Evolutionary conservation across 1,140 invertebrate species (phyloP).

Genomic region (Anastrepha obliqua): DNA sequence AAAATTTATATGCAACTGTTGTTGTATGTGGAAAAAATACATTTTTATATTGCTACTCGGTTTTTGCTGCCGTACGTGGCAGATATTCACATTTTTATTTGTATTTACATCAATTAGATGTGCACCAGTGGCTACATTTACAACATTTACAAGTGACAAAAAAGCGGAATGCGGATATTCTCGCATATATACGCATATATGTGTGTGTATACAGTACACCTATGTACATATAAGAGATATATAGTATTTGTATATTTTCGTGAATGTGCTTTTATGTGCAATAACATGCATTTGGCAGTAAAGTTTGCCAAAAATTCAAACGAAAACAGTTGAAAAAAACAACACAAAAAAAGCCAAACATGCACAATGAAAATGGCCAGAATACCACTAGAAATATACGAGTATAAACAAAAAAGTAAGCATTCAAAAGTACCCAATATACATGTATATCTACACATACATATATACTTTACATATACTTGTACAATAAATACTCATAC

Average conservation of each 20-base stretch:
- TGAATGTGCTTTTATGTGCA: slow-evolving; percentile 45
- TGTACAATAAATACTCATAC: background rate
- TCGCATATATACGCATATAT: background rate
- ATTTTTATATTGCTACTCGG: slow-evolving; percentile 19
- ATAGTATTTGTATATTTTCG: background rate
- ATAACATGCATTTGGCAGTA: slow-evolving; percentile 35
- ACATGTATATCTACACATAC: background rate
- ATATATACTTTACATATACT: background rate
- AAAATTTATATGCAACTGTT: background rate
- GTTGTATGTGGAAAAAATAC: background rate
- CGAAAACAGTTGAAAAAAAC: background rate
- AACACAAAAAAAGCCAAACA: background rate
- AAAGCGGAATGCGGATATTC: background rate
- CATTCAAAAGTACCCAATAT: background rate
- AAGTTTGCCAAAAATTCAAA: slow-evolving; percentile 22
- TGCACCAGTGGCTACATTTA: background rate
- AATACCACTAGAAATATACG: background rate
- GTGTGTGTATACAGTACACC: background rate
- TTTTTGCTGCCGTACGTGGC: background rate
- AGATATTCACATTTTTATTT: background rate
- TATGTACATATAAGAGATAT: background rate
- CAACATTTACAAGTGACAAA: background rate
- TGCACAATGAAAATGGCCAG: background rate
- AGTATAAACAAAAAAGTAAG: background rate
- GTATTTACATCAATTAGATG: slow-evolving; percentile 30